Conservation (phyloP, 2,797 vertebrate species). For the Lutjanus campechanus region DNA sequence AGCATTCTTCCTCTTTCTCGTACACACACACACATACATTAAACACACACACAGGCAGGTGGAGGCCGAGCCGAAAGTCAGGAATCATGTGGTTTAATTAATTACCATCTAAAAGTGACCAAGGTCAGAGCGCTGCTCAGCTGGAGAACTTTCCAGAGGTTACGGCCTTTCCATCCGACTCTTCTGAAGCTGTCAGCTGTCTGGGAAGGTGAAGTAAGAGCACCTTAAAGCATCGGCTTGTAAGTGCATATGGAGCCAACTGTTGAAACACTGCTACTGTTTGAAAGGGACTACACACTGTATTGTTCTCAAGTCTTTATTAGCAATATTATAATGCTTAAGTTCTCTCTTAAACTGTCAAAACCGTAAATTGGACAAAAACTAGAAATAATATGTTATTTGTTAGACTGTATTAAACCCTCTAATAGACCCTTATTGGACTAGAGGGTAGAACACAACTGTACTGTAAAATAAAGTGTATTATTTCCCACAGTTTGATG, state of each 20-base stretch:
- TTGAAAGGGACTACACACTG: background rate
- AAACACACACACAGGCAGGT: slow-evolving; percentile 12
- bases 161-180: slow-evolving; percentile 57
- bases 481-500: no score
- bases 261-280: slow-evolving; percentile 3
- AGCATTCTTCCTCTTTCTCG: background rate
- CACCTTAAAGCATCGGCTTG: slow-evolving; percentile 46
- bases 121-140: slow-evolving; percentile 78
- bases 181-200: slow-evolving; percentile 74
- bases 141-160: slow-evolving; percentile 77
- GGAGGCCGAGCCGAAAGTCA: slow-evolving; percentile 62
- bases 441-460: no score
- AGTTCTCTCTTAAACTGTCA: no score
- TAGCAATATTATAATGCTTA: no score
- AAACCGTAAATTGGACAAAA: no score
- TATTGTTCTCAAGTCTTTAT: background rate
- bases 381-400: no score
- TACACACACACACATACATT: background rate
- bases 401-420: no score
- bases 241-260: slow-evolving; percentile 22
- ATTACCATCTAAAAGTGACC: slow-evolving; percentile 83
- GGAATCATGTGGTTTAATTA: slow-evolving; percentile 85
- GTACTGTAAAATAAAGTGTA: no score
- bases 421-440: no score
- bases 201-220: slow-evolving; percentile 60